Percentiles rank a stretch among this genome's conserved stretches.
Evolutionary conservation across 2,888 invertebrate species (phyloP).

Genomic region (Eristalis intricaria): DNA sequence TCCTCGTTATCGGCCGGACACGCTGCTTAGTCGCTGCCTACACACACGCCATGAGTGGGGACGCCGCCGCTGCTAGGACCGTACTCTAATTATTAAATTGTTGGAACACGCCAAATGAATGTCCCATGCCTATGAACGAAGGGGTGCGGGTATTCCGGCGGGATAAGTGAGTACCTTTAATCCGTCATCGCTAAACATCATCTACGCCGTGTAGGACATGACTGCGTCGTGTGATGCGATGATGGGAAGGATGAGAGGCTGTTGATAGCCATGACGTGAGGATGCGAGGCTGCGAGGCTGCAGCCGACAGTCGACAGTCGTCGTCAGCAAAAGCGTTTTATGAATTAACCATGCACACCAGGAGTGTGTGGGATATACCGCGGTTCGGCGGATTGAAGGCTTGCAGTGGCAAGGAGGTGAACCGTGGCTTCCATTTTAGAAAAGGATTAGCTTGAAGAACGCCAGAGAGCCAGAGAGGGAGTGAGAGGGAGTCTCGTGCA

Average conservation of each 20-base stretch:
- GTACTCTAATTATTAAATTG: constrained; percentile 70
- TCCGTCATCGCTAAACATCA: constrained; percentile 68
- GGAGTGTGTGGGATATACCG: constrained; percentile 46
- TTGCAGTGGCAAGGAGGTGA: background rate
- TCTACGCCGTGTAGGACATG: constrained; percentile 57
- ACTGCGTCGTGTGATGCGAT: constrained; percentile 19
- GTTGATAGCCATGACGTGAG: constrained; percentile 39
- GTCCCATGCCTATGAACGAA: constrained; percentile 42
- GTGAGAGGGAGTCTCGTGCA: no score
- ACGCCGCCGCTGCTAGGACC: constrained; percentile 38
- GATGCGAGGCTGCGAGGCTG: constrained; percentile 11
- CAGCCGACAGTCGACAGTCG: background rate
- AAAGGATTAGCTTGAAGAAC: constrained; percentile 53
- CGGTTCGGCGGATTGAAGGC: constrained; percentile 26
- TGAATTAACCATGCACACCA: constrained; percentile 58
- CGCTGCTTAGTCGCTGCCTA: constrained; percentile 62
- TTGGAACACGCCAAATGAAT: constrained; percentile 67
- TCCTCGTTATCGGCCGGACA: constrained; percentile 65
- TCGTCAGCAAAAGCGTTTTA: constrained; percentile 39
- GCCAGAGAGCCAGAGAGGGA: background rate
- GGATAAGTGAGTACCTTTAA: constrained; percentile 52
- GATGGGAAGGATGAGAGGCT: constrained; percentile 28
- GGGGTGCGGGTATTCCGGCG: background rate
- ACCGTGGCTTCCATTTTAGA: constrained; percentile 59
- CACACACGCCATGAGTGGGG: constrained; percentile 10